These are phyloP conservation scores for Sebastes umbrosus DNA, from an alignment of 2,797 vertebrate species.

Conservation along the genomic window DNA sequence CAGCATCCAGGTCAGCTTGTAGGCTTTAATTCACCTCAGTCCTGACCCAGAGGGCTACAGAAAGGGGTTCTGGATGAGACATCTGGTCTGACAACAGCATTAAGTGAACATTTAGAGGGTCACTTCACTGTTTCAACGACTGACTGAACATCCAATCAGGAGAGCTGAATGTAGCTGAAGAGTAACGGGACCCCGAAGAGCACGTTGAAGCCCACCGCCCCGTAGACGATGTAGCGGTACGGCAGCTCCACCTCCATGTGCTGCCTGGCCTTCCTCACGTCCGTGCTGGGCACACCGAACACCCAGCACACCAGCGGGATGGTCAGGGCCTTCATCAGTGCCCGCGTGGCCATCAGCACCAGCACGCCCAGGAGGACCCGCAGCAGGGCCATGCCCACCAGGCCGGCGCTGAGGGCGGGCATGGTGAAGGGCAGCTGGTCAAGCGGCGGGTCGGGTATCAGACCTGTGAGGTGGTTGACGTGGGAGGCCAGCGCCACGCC, in stretches of 20 bases:
- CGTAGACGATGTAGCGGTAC: conserved; percentile 93
- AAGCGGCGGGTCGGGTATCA: conserved; percentile 82
- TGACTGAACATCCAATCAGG: conserved; percentile 73
- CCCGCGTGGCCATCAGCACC: conserved; percentile 83
- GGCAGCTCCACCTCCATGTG: conserved; percentile 96
- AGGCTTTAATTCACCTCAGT: conserved; percentile 9
- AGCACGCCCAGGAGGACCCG: conserved; percentile 86
- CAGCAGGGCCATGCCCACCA: conserved; percentile 79
- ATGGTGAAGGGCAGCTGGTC: conserved; percentile 80
- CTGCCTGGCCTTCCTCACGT: conserved; percentile 90
- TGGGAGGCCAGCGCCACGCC: conserved; percentile 93
- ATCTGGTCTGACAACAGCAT: neutral
- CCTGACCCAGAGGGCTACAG: neutral
- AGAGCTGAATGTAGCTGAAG: conserved; percentile 84
- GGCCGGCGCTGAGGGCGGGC: conserved; percentile 75
- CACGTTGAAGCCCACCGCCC: conserved; percentile 89
- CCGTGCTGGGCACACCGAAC: conserved; percentile 72
- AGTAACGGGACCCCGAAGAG: conserved; percentile 89
- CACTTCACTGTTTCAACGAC: neutral
- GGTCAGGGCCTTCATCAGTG: conserved; percentile 89
- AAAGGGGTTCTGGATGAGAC: neutral
- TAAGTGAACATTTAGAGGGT: neutral
- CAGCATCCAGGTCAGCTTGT: neutral
- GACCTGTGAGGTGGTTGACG: conserved; percentile 81
- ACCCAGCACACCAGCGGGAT: conserved; percentile 89